phyloP scores from a whole-genome alignment of 2,113 vertebrate species.

The Cinclus mexicanus region DNA sequence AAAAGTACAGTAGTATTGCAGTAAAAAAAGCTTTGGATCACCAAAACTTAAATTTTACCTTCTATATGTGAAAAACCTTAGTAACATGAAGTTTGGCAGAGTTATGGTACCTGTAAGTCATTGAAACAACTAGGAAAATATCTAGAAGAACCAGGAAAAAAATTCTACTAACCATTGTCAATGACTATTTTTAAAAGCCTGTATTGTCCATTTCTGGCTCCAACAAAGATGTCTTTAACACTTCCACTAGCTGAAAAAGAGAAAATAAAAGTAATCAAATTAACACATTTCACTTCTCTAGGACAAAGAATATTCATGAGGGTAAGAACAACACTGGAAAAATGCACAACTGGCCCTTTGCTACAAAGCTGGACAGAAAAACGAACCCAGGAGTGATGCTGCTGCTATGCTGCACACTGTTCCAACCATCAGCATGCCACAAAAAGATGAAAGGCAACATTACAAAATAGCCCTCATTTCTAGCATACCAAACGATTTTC shows the following conservation, averaged over 20 bases:
- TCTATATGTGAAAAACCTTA: neutral
- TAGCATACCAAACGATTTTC: neutral
- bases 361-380: neutral
- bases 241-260: slow-evolving; percentile 83
- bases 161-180: slow-evolving; percentile 85
- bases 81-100: neutral
- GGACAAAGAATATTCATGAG: neutral
- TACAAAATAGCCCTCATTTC: neutral
- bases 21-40: neutral
- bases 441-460: neutral
- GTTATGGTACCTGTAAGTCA: neutral
- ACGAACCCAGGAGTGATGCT: neutral
- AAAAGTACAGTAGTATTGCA: neutral
- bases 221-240: slow-evolving; percentile 89
- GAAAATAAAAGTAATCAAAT: slow-evolving; percentile 28
- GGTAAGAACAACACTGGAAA: neutral
- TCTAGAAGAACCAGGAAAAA: neutral
- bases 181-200: slow-evolving; percentile 91
- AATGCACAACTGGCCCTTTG: neutral
- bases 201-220: slow-evolving; percentile 89
- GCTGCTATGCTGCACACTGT: neutral
- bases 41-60: neutral
- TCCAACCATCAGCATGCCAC: neutral
- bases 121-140: neutral
- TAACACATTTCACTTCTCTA: neutral